Conservation (phyloP, 2,113 vertebrate species). For the Toxostoma redivivum region DNA sequence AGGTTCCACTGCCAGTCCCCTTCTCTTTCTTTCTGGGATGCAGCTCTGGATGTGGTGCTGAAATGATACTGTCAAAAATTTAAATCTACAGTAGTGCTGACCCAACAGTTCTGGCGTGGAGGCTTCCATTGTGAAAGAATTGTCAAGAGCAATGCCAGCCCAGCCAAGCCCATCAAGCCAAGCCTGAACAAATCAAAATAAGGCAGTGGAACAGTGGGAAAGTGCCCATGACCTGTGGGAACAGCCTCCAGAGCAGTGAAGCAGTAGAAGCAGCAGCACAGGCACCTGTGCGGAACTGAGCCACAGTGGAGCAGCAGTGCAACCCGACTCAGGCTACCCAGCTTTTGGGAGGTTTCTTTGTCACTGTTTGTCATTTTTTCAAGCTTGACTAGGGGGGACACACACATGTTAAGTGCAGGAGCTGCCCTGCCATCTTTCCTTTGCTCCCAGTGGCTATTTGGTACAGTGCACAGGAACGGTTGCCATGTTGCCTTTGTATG, state of each 20-base stretch:
- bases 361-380: background rate
- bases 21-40: background rate
- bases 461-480: rapidly evolving
- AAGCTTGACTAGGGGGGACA: rapidly evolving
- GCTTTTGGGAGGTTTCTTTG: background rate
- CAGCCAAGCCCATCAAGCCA: background rate
- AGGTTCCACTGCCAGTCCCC: rapidly evolving
- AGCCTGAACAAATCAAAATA: background rate
- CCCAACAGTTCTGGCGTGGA: rapidly evolving
- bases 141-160: background rate
- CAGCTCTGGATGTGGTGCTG: rapidly evolving
- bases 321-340: background rate
- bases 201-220: background rate
- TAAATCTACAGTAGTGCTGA: background rate
- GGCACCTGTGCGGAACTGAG: rapidly evolving
- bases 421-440: background rate
- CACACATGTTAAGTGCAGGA: background rate
- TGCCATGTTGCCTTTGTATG: background rate
- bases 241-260: background rate
- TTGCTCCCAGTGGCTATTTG: background rate
- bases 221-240: background rate
- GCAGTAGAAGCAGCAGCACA: background rate
- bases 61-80: background rate
- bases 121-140: background rate
- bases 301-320: background rate